Conservation (phyloP, 2,113 vertebrate genomes). For the Acrocephalus kingi region DNA sequence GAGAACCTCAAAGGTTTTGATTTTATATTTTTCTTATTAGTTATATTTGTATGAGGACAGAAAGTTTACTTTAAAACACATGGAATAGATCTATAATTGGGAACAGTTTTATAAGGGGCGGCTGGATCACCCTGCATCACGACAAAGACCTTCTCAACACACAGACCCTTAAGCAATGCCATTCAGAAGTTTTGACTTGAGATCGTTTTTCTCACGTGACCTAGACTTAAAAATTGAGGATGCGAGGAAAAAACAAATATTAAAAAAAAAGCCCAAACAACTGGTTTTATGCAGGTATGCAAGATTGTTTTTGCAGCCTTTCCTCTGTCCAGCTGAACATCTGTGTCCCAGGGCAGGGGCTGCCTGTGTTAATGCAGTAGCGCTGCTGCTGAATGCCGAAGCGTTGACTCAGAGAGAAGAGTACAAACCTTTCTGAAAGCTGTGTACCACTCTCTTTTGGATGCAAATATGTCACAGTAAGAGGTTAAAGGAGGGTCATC, state of each 20-base stretch:
- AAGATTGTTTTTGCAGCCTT: neutral
- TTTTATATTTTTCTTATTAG: neutral
- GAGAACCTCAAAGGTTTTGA: neutral
- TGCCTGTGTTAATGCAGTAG: neutral
- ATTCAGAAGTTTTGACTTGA: neutral
- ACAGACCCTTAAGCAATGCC: neutral
- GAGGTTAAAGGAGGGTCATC: conserved; percentile 25
- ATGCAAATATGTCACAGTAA: neutral
- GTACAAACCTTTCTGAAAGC: neutral
- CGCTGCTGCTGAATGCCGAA: neutral
- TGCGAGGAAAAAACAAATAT: neutral
- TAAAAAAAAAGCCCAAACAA: neutral
- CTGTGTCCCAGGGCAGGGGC: neutral
- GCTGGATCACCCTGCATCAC: neutral
- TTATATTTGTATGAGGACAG: neutral
- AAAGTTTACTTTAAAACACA: neutral
- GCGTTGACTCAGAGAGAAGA: conserved; percentile 2
- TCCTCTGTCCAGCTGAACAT: neutral
- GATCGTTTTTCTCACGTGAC: neutral
- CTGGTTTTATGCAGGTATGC: neutral
- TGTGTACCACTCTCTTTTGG: neutral
- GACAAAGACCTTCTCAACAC: neutral
- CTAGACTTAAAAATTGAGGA: neutral
- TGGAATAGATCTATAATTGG: neutral
- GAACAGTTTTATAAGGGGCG: neutral